Evolutionary conservation across 2,888 invertebrate genomes (phyloP), one percentile per base, ranked within the genome.

Genomic region (Ypsolopha sequella): DNA sequence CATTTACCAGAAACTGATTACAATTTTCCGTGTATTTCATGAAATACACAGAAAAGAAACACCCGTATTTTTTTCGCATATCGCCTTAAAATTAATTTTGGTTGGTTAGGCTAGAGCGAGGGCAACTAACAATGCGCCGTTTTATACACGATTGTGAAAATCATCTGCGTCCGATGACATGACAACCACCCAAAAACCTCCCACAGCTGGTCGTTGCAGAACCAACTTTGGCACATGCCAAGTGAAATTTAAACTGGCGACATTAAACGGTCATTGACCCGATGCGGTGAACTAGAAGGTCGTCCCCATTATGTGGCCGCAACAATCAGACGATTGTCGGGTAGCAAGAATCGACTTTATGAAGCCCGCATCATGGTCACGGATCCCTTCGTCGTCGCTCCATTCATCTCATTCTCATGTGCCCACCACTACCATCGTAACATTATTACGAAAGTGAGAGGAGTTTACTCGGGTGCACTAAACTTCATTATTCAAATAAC

Each of bases 361-460:
- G 75, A 82, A 82, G 80, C 80, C 76, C 78, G 76, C 79, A 81
- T 76, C 75, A 78, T 79, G 69, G 73, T 69, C 72, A 76, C 70
- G 69, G 76, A 81, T n/a, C 76, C 71, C 79, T 77, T 77, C 71
- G 78, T 70, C 76, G 75, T 65, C 72, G 41, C 38, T 38, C 79
- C 84, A 85, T 85, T 86, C 85, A 85, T 84, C 84, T 85, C 82
- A 80, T 82, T 85, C 82, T 80, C 80, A 80, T 82, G 80, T 81
- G 80, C 76, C 24, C 76, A 50, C 11, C 71, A 73, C 69, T 70
- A 35, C n/a, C 36, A 36, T 45, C 46, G 62, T 80, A 80, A 78
- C 80, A 73, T 77, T 24, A 24, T 24, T 79, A 71, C 78, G 85
- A 86, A 85, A 84, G 85, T 77, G 85, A 85, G 80, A 85, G 85